Evolutionary conservation across 2,797 vertebrate genomes (phyloP).

Genomic region (Lutra lutra): DNA sequence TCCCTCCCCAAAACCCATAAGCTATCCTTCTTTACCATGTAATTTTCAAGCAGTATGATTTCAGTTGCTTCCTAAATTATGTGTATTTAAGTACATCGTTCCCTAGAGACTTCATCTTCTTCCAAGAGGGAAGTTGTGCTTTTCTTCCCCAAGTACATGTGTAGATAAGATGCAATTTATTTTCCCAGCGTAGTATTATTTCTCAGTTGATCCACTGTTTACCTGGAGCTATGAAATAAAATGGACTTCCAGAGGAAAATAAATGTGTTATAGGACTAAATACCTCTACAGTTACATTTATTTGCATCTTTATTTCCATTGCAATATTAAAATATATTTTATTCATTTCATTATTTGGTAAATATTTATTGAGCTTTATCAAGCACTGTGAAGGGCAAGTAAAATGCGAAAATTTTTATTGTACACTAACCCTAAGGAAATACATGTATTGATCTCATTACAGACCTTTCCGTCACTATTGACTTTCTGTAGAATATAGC

Average conservation of each 20-base stretch:
- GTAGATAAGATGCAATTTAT: constrained; percentile 22
- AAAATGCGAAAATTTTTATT: background rate
- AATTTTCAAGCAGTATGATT: background rate
- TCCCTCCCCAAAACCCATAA: background rate
- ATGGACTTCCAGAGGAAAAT: background rate
- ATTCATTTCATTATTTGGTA: background rate
- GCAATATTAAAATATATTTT: background rate
- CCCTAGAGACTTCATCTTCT: constrained; percentile 46
- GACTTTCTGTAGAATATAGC: background rate
- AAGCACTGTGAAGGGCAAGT: background rate
- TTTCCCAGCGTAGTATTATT: background rate
- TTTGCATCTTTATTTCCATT: background rate
- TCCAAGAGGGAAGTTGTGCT: background rate
- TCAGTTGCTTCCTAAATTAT: constrained; percentile 32
- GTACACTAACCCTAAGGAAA: background rate
- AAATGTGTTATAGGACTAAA: background rate
- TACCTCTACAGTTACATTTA: background rate
- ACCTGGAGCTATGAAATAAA: constrained; percentile 13
- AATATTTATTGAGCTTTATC: background rate
- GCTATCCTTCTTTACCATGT: background rate
- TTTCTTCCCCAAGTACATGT: constrained; percentile 8
- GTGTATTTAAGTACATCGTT: constrained; percentile 31
- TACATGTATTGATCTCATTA: background rate
- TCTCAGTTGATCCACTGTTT: background rate
- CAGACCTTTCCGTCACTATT: background rate